Base-by-base conservation (phyloP, 2,113 vertebrate genomes). In the Mobula hypostoma region DNA sequence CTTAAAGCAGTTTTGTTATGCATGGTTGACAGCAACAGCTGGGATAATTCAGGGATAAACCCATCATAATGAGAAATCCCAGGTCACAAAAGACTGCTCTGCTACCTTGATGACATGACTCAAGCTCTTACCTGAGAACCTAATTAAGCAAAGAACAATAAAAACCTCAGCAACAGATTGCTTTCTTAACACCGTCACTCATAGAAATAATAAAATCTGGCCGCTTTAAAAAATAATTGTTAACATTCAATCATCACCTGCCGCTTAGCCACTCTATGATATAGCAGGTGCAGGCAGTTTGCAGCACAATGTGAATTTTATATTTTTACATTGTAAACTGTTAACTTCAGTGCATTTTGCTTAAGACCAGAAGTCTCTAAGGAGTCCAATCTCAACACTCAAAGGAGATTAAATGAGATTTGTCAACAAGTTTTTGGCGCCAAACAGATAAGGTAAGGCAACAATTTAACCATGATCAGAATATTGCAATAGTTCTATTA, bases 81-180 rank as follows among this genome's bases (percentile, higher is more conserved):
- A 48, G 17, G 32, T 68, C 70, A 76, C 91, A 93, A 93, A 93
- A 93, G 91, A 93, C 91, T 93, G 36, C 4, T 36, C 66, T 74
- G 36, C 36, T 72, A 74, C 48, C 21, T 8, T 76, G 61, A 90
- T 48, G 24, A 93, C 70, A 93, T 95, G 95, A 11, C 78, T 94
- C 94, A 95, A 96, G 96, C 96, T 93, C 94, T 93, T 94, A 95
- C 95, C 95, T 94, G 94, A 93, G 95, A 96, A 96, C 72, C 94
- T 82, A 95, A 94, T 95, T 94, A 95, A 36, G 74, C 36, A 94
- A 61, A 92, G 78, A 96, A 96, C 78, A 94, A 29, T 94, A 74
- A 29, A 95, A 94, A 94, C 95, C 94, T n/a, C 24, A 94, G 94
- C 95, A 94, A 94, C 95, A 94, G 80, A 70, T 94, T 94, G 94